Conservation (phyloP, 2,113 vertebrate genomes). For the Illadopsis cleaveri region DNA sequence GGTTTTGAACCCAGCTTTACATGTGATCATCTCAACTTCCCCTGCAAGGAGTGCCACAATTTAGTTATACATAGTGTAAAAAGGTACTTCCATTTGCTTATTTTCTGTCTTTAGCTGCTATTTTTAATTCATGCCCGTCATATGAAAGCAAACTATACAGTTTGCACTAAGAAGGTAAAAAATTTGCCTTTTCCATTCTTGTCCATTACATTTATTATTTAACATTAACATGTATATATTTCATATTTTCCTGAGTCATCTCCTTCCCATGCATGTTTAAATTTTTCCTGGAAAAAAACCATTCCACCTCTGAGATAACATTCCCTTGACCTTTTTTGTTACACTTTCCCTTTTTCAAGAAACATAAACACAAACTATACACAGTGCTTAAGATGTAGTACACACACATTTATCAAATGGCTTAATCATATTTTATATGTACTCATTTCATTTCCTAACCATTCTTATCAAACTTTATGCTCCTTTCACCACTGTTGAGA, state of each 20-base stretch:
- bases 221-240: neutral
- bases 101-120: neutral
- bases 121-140: neutral
- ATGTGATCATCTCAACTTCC: neutral
- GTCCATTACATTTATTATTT: neutral
- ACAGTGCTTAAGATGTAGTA: neutral
- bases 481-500: neutral
- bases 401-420: neutral
- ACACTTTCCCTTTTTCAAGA: neutral
- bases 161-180: neutral
- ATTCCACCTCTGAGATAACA: neutral
- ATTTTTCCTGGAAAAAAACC: neutral
- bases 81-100: neutral
- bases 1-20: neutral
- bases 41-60: neutral
- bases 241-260: neutral
- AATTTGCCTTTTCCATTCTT: neutral
- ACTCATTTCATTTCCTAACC: neutral
- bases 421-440: neutral
- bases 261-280: neutral
- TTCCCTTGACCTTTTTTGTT: neutral
- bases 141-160: neutral
- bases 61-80: neutral
- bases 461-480: neutral
- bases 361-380: neutral